A percentile compares a stretch with the other conserved stretches of the same genome.
Conservation (phyloP, 2,888 invertebrate genomes). For the Melipona bicolor region DNA sequence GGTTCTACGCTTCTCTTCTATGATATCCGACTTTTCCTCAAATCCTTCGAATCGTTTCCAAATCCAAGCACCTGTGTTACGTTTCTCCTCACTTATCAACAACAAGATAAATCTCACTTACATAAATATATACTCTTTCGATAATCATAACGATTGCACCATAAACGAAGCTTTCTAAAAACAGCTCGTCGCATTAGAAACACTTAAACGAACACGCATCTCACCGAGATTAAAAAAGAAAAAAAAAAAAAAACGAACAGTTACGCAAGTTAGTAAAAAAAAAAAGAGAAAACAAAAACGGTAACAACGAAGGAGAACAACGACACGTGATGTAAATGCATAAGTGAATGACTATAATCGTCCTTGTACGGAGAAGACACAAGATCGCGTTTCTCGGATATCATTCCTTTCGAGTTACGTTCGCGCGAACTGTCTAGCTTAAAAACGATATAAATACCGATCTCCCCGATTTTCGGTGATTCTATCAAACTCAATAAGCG, state of each 20-base stretch:
- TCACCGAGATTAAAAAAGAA: neutral
- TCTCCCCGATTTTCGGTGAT: neutral
- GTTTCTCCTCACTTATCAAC: constrained; percentile 12
- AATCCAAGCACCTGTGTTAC: constrained; percentile 15
- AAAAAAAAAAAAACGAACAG: neutral
- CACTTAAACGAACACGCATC: neutral
- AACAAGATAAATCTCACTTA: neutral
- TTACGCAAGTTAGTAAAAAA: constrained; percentile 2
- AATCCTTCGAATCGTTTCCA: constrained; percentile 8
- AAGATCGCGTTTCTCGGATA: neutral
- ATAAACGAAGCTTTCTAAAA: neutral
- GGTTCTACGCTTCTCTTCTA: constrained; percentile 14
- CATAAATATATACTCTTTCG: neutral
- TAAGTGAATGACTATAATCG: constrained; percentile 5
- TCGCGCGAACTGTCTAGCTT: constrained; percentile 20
- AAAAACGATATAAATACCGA: constrained; percentile 49
- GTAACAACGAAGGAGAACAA: neutral
- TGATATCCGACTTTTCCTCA: constrained; percentile 12
- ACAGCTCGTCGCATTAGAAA: constrained; percentile 3
- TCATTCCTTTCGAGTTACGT: neutral
- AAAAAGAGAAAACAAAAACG: neutral
- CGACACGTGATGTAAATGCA: constrained; percentile 13
- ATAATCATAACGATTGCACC: neutral
- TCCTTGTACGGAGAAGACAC: neutral
- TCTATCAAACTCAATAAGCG: constrained; percentile 38